Base-by-base conservation (phyloP, 2,113 vertebrate genomes). In the Canis aureus region DNA sequence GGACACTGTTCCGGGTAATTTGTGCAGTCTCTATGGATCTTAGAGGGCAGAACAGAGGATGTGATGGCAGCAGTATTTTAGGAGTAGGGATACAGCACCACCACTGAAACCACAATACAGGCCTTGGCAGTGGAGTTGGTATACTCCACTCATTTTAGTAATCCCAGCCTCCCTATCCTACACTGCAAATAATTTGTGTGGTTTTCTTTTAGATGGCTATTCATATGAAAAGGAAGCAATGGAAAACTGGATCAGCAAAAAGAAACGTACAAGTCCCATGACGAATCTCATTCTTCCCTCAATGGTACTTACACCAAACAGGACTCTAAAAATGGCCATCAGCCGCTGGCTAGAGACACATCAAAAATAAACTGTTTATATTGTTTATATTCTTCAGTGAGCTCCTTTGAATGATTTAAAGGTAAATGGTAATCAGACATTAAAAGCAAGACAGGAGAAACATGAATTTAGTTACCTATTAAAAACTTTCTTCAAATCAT, bases 291-390 rank as follows among this genome's bases (percentile, higher is more conserved):
- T 99, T 55, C 98, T 99, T 43, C 97, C 98, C 92, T 99, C 99
- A 0, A 98, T 99, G 3, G 66, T 99, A 81, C 99, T 99, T 66
- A 99, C 99, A 20, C 99, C 99, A 11, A 99, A 99, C 83, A 98
- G 99, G 98, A 99, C 99, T 10, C 98, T 99, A 66, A 99, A 99
- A 98, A 99, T 99, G 99, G 99, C 99, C 3, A 99, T 99, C 15
- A 97, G 98, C 35, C 99, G 99, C 96, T 99, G 99, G 99, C 98
- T 98, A 2, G 98, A 99, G 67, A 97, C 91, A 3, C 98, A 98
- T 66, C 96, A 97, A 92, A 96, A 98, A 64, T 85, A 95, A 59
- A 84, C 16, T 62, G 4, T 71, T 71, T 93, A 5, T n/a, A 43
- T 23, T 96, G 38, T 86, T 92, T 94, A 22, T 73, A 69, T 94